A percentile compares a stretch with the other conserved stretches of the same genome.
phyloP scores from a whole-genome alignment of 2,888 invertebrate genomes.

The Platycnemis pennipes region DNA sequence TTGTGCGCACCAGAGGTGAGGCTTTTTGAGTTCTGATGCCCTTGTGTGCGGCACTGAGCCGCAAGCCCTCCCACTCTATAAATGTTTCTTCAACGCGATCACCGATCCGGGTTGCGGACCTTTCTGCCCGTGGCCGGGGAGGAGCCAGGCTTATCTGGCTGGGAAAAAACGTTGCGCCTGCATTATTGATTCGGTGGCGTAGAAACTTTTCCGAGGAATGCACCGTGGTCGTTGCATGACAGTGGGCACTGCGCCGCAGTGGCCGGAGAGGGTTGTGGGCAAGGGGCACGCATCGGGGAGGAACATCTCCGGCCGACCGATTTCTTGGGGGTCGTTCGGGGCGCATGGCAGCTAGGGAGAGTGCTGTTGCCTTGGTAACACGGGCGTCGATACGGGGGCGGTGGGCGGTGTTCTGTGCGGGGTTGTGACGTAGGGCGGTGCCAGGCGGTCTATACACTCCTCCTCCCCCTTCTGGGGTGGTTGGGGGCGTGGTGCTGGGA shows the following conservation, averaged over 20 bases:
- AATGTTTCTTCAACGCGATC: no score
- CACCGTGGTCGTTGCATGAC: constrained; percentile 9
- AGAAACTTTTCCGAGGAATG: constrained; percentile 1
- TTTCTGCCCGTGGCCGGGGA: no score
- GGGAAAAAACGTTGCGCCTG: constrained; percentile 25
- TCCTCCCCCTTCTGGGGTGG: not conserved
- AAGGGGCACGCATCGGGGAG: not conserved
- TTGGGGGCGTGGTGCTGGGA: not conserved
- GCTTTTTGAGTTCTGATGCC: no score
- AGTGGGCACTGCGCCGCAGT: not conserved
- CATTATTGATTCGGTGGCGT: constrained; percentile 40
- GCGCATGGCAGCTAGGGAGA: not conserved
- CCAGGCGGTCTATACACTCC: constrained; percentile 45
- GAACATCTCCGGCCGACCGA: not conserved
- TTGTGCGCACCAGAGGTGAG: no score
- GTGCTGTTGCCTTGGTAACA: constrained; percentile 45
- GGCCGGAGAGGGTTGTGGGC: not conserved
- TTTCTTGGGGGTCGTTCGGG: not conserved
- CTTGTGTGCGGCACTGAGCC: no score
- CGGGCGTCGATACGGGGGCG: constrained; percentile 28
- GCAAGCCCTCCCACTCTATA: not conserved
- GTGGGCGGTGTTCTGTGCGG: no score
- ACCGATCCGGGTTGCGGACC: no score
- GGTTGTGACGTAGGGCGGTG: constrained; percentile 42
- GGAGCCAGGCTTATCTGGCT: not conserved